Conservation (phyloP, 2,888 invertebrate species). For the Dendrolimus pini region DNA sequence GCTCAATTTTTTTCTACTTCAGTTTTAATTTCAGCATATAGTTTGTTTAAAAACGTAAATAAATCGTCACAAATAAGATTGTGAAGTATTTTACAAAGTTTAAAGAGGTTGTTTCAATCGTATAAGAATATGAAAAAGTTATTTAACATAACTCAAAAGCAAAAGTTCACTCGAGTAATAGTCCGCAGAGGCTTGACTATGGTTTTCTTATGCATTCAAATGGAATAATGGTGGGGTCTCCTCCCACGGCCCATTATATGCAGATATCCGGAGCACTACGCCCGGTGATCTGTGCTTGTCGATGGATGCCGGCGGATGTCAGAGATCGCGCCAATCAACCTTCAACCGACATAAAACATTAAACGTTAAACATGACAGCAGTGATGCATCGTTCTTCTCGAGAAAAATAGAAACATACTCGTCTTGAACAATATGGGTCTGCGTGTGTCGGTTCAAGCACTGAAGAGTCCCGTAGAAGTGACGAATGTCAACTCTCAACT, state of each 20-base stretch:
- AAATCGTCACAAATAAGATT: no score
- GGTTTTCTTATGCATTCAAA: constrained; percentile 35
- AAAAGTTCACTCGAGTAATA: neutral
- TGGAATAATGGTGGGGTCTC: constrained; percentile 45
- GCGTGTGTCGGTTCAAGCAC: no score
- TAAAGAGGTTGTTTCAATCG: no score
- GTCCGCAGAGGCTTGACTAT: constrained; percentile 11
- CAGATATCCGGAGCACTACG: constrained; percentile 46
- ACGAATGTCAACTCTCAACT: no score
- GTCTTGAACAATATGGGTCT: neutral
- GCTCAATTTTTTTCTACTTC: no score
- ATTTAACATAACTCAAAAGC: constrained; percentile 1
- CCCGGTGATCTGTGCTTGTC: constrained; percentile 18
- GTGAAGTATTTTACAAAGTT: no score
- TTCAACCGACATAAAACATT: constrained; percentile 19
- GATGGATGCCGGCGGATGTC: constrained; percentile 30
- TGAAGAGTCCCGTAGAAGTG: no score
- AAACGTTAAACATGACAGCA: constrained; percentile 25
- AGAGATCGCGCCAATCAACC: constrained; percentile 36
- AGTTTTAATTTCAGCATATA: no score
- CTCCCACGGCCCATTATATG: constrained; percentile 67
- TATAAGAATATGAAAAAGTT: neutral
- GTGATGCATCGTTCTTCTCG: constrained; percentile 23
- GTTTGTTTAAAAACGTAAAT: no score
- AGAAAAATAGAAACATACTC: constrained; percentile 1